Percentiles rank a stretch among this genome's conserved stretches.
Conservation (phyloP, 2,113 vertebrate genomes). For the Ptilorrhoa leucosticta region DNA sequence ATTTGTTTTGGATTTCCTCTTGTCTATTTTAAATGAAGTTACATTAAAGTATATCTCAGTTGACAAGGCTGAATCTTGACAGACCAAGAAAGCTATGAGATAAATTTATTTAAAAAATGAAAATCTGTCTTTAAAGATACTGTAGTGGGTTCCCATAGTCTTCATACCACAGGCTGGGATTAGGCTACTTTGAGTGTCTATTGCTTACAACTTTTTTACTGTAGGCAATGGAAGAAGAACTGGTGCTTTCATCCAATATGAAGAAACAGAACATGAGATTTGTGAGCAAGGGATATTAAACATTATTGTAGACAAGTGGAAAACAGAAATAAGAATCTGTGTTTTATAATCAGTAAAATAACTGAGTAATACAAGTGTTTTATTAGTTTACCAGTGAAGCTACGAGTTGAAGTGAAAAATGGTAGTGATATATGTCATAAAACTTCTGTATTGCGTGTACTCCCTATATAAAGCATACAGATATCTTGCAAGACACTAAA, state of each 20-base stretch:
- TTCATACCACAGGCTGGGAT: not conserved
- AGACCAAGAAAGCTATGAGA: not conserved
- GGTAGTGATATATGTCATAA: not conserved
- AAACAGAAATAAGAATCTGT: not conserved
- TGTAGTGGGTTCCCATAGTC: not conserved
- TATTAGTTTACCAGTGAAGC: not conserved
- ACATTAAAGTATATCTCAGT: not conserved
- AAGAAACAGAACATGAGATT: not conserved
- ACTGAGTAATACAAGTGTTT: not conserved
- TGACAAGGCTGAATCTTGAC: not conserved
- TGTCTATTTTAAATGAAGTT: not conserved
- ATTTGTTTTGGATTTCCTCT: not conserved
- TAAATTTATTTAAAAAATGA: not conserved
- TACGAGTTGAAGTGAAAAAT: not conserved
- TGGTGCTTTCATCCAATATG: not conserved
- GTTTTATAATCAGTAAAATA: not conserved
- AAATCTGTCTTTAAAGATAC: not conserved
- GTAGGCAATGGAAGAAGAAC: not conserved
- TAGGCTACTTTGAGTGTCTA: not conserved
- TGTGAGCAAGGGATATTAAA: not conserved
- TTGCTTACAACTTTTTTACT: not conserved
- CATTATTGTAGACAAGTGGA: not conserved
- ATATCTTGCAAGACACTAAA: not conserved
- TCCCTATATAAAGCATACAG: not conserved
- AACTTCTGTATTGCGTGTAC: not conserved